Evolutionary conservation across 2,113 vertebrate genomes (phyloP).

Genomic region (Rhinopomastus cyanomelas): DNA sequence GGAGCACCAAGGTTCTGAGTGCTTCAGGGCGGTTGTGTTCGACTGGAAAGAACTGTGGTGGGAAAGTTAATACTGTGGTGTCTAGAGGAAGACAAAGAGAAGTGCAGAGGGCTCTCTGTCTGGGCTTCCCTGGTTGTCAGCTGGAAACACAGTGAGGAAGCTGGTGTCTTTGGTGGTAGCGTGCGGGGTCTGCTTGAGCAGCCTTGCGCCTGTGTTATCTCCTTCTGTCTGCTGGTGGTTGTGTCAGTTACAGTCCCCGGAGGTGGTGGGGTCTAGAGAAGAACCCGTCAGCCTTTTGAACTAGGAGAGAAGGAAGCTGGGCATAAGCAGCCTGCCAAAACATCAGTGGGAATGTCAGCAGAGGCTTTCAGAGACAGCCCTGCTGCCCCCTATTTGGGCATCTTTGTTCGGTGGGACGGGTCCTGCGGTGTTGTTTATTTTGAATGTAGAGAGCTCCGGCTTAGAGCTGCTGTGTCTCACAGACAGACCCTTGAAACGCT

Average conservation of each 20-base stretch:
- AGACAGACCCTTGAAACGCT: not conserved
- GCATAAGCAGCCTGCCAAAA: not conserved
- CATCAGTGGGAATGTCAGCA: not conserved
- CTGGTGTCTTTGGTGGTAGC: not conserved
- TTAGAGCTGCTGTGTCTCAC: not conserved
- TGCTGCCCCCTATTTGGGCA: not conserved
- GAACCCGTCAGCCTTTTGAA: not conserved
- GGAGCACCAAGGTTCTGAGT: not conserved
- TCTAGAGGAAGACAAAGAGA: not conserved
- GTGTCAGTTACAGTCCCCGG: not conserved
- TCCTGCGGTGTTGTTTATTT: conserved; percentile 18
- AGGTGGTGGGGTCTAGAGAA: not conserved
- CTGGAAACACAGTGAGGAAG: not conserved
- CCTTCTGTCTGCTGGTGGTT: not conserved
- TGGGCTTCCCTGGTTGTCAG: not conserved
- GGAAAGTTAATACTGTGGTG: not conserved
- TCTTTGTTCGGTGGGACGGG: not conserved
- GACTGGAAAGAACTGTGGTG: not conserved
- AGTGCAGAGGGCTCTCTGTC: not conserved
- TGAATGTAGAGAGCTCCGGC: conserved; percentile 39
- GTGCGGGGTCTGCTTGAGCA: not conserved
- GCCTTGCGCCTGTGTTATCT: not conserved
- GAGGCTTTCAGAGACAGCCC: not conserved
- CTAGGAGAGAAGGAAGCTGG: not conserved
- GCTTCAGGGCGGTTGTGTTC: not conserved